A percentile compares a stretch with the other conserved stretches of the same genome.
Evolutionary conservation across 2,113 vertebrate genomes (phyloP).

Genomic region (Megalops atlanticus): DNA sequence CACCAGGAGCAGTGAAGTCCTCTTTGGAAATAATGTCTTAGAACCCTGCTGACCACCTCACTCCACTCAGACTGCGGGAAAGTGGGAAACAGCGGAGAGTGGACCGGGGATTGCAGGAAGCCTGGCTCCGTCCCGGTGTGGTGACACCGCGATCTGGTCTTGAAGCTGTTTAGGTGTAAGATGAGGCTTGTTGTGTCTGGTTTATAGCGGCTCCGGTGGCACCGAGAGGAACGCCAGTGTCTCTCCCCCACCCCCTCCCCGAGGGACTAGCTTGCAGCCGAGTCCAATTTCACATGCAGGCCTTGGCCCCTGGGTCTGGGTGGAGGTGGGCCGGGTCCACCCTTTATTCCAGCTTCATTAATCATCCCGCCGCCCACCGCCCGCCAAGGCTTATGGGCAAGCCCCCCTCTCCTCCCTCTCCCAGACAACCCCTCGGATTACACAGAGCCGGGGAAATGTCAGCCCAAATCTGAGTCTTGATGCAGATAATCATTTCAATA

Average conservation of each 20-base stretch:
- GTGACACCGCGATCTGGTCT: conserved; percentile 14
- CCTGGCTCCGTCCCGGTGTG: neutral
- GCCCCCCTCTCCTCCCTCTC: conserved; percentile 96
- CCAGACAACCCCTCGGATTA: conserved; percentile 99
- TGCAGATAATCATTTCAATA: conserved; percentile 99
- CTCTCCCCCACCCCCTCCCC: conserved; percentile 62
- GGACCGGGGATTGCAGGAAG: neutral
- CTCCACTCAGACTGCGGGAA: neutral
- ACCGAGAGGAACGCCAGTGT: conserved; percentile 32
- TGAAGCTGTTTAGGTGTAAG: neutral
- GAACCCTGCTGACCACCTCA: neutral
- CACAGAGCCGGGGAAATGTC: conserved; percentile 99
- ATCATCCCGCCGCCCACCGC: conserved; percentile 88
- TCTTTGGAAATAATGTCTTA: neutral
- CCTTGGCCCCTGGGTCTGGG: conserved; percentile 92
- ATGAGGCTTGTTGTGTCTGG: conserved; percentile 51
- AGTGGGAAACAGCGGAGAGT: neutral
- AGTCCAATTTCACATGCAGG: conserved; percentile 87
- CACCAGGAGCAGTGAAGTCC: neutral
- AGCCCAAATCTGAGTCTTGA: conserved; percentile 99
- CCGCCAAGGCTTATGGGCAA: conserved; percentile 89
- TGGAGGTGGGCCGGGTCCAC: conserved; percentile 95
- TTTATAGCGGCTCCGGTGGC: conserved; percentile 18
- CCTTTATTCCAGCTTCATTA: conserved; percentile 97
- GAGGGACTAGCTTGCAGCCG: conserved; percentile 67